phyloP scores from a whole-genome alignment of 1,140 invertebrate genomes.

The Solen grandis region DNA sequence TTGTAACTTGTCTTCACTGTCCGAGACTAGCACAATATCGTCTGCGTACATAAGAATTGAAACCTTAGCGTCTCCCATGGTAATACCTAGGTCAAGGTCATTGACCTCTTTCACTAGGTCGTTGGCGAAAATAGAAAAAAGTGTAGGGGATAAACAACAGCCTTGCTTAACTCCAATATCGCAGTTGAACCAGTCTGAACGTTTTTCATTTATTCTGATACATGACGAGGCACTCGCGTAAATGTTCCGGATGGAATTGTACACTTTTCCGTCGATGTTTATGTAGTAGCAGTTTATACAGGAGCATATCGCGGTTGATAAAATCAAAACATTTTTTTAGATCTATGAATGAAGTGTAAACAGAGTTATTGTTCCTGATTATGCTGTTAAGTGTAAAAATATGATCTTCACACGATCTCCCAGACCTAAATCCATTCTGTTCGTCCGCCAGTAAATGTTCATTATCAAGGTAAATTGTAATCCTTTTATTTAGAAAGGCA shows the following conservation, averaged over 20 bases:
- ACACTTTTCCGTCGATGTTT: slow-evolving; percentile 46
- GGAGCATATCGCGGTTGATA: slow-evolving; percentile 31
- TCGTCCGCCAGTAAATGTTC: slow-evolving; percentile 46
- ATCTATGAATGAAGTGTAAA: slow-evolving; percentile 38
- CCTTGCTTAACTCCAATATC: slow-evolving; percentile 50
- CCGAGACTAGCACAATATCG: slow-evolving; percentile 41
- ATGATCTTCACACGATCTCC: no score
- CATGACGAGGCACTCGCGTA: slow-evolving; percentile 29
- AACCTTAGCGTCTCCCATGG: not conserved
- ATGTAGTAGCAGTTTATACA: slow-evolving; percentile 40
- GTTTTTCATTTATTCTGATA: slow-evolving; percentile 30
- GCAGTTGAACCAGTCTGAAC: slow-evolving; percentile 50
- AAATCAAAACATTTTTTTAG: no score
- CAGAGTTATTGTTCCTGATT: no score
- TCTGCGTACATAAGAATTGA: slow-evolving; percentile 47
- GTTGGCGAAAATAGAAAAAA: slow-evolving; percentile 50
- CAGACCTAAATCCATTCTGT: slow-evolving; percentile 54
- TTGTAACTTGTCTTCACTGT: slow-evolving; percentile 34
- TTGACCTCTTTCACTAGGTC: slow-evolving; percentile 53
- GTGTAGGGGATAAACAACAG: slow-evolving; percentile 43
- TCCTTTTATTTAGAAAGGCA: slow-evolving; percentile 49
- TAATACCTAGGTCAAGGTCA: slow-evolving; percentile 3
- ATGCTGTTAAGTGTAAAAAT: no score
- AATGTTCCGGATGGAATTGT: slow-evolving; percentile 35
- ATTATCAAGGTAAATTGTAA: slow-evolving; percentile 28